Base-by-base conservation (phyloP, 2,888 invertebrate species). In the Anticlea derivata region DNA sequence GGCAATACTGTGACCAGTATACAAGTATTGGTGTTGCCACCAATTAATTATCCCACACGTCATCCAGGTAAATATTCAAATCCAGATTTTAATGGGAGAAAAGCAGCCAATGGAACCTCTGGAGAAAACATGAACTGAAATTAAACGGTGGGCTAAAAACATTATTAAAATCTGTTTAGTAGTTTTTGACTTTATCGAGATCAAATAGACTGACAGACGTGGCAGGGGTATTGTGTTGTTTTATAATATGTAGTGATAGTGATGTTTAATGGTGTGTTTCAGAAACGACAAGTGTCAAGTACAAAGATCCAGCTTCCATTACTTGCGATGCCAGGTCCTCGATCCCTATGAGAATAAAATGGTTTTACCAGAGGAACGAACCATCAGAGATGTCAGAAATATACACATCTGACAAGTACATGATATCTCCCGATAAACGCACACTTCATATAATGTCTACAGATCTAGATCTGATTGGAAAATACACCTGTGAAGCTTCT, bases 401-500 rank as follows among this genome's bases (percentile, higher is more conserved):
- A 7, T 5, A 20, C 6, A 11, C 22, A 17, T 46, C 51, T n/a
- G 27, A 38, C 7, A 51, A 43, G 12, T 46, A 43, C 20, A 8
- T 1, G 6, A 34, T 58, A 49, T 44, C 39, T n/a, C 1, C 34
- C 4, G 34, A 54, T 8, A 35, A 10, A 30, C 33, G 29, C 1
- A 29, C 8, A 3, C 50, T 61, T 37, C 8, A 11, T 6, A 49
- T 58, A 1, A 11, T 13, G 1, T 51, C 48, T 2, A 37, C 46
- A 12, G 40, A 50, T 33, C 27, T 59, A 13, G 47, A 44, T 2
- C 30, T 38, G 17, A 35, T 39, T 24, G 61, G 57, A 27, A 51
- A 31, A 39, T 61, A 59, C 5, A 55, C 40, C 1, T 61, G 61
- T 22, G 46, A 40, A 45, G 61, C 44, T 2, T 38, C 38, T 6